A percentile compares a stretch with the other conserved stretches of the same genome.
Evolutionary conservation across 2,888 invertebrate species (phyloP).

Genomic region (Acanthoscelides obtectus): DNA sequence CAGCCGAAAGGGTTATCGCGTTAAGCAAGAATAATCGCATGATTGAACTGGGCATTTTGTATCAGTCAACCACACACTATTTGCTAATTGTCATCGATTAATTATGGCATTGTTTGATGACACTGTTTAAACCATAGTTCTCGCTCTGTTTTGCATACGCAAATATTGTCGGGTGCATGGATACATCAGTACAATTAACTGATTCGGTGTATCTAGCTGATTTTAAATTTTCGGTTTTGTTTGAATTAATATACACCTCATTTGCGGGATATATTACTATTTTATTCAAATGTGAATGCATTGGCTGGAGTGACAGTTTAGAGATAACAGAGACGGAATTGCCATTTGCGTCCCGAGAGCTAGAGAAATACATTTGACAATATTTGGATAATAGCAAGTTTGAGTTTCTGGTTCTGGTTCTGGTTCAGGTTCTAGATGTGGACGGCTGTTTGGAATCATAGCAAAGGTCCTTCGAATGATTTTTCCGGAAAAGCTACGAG

Average conservation of each 20-base stretch:
- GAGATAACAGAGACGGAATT: too few species aligned
- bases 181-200: conserved; percentile 1
- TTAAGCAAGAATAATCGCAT: conserved; percentile 46
- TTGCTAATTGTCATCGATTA: conserved; percentile 47
- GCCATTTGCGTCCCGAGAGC: too few species aligned
- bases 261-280: neutral
- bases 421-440: too few species aligned
- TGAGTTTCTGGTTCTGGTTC: too few species aligned
- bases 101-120: conserved; percentile 43
- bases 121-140: conserved; percentile 39
- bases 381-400: too few species aligned
- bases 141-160: conserved; percentile 35
- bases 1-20: conserved; percentile 46
- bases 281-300: neutral
- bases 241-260: neutral
- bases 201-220: neutral
- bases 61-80: conserved; percentile 49
- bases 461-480: too few species aligned
- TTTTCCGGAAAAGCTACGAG: too few species aligned
- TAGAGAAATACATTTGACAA: too few species aligned
- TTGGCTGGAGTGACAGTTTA: neutral
- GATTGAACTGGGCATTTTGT: conserved; percentile 49
- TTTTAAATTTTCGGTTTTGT: neutral
- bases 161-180: conserved; percentile 21
- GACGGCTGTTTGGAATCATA: too few species aligned